Evolutionary conservation across 2,797 vertebrate genomes (phyloP), one percentile per base, ranked within the genome.

Genomic region (Kryptolebias ocellatus): DNA sequence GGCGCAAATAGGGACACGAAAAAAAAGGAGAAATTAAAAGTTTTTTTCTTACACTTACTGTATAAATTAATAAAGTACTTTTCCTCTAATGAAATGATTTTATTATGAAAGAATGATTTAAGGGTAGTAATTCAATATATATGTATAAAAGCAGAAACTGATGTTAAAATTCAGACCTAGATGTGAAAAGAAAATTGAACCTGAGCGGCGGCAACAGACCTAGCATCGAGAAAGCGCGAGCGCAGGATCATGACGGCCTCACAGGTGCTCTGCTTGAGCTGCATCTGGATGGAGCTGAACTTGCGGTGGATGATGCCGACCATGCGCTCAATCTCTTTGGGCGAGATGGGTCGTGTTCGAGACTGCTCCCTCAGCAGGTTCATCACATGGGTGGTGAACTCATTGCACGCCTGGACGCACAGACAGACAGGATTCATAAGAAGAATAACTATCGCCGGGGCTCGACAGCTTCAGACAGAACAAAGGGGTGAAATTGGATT

Each of bases 241-340:
- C 96, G 94, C 70, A 97, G 94, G 89, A 98, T 98, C 96, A 97
- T 97, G 89, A 98, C 96, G 0, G 96, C 96, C 81, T 98, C 96
- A 11, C 96, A 98, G 50, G 96, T 97, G 93, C 96, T 97, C 90
- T 98, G 96, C 67, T 97, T 97, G 59, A 97, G 96, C 89, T 97
- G 96, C 87, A 96, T 98, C 93, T 98, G 96, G 91, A 98, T 98
- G 87, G 96, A 96, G 85, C 95, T 96, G 94, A 98, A 98, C 90
- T 98, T 98, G 65, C 96, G 95, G 72, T 98, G 96, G 85, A 98
- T 98, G 92, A 97, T 96, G 91, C 91, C 92, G 82, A 98, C 96
- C 96, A 97, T 97, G 76, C 96, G 94, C 89, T 98, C 96, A 60
- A 97, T 98, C 92, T 97, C 96, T 74, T 96, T 95, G 16, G 96